Percentiles rank a stretch among this genome's conserved stretches.
Evolutionary conservation across 2,113 vertebrate genomes (phyloP).

Genomic region (Melanostigma gelatinosum): DNA sequence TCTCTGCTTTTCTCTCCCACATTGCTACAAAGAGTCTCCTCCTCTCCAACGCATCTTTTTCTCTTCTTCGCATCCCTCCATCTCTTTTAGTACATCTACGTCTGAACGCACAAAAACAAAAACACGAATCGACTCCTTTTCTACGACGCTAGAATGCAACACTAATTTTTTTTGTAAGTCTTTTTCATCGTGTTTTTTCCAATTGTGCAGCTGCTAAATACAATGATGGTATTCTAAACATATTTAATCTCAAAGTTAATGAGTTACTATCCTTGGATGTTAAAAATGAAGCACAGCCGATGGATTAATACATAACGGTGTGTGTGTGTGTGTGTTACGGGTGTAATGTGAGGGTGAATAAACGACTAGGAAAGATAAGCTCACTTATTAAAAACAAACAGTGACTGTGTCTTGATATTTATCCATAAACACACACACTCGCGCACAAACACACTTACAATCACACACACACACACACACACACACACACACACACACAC

Average conservation of each 20-base stretch:
- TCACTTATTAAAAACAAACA: slow-evolving; percentile 34
- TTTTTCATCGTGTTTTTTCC: slow-evolving; percentile 41
- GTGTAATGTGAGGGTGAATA: slow-evolving; percentile 52
- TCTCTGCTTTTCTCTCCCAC: neutral
- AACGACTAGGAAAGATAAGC: slow-evolving; percentile 24
- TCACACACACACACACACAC: slow-evolving; percentile 17
- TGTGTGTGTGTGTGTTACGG: slow-evolving; percentile 42
- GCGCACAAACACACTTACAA: neutral
- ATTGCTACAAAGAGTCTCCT: neutral
- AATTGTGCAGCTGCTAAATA: slow-evolving; percentile 50
- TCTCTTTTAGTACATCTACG: neutral
- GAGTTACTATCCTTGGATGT: neutral
- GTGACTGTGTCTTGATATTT: slow-evolving; percentile 41
- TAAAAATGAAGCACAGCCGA: slow-evolving; percentile 28
- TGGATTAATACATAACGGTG: slow-evolving; percentile 5
- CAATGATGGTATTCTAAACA: slow-evolving; percentile 12
- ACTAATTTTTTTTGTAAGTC: slow-evolving; percentile 65
- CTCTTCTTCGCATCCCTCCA: slow-evolving; percentile 8
- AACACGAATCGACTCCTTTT: neutral
- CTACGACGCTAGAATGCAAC: slow-evolving; percentile 48
- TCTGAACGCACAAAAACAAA: slow-evolving; percentile 12
- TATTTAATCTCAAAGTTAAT: neutral
- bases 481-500: too few species aligned
- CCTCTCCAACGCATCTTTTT: neutral
- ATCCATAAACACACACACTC: slow-evolving; percentile 20